phyloP scores from a whole-genome alignment of 2,888 invertebrate species.

The Apotomis capreana region DNA sequence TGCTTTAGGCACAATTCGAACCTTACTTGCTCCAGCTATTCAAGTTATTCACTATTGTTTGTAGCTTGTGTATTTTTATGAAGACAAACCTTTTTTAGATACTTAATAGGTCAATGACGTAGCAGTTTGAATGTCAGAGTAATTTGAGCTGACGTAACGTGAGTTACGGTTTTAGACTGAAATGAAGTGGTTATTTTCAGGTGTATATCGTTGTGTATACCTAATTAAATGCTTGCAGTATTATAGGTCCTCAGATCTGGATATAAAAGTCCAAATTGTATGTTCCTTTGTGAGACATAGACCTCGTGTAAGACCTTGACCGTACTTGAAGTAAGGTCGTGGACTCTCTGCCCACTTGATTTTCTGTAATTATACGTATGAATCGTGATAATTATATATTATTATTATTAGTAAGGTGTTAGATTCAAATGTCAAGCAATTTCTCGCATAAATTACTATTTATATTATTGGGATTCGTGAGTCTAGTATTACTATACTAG shows the following conservation, averaged over 20 bases:
- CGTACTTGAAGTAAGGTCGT: background rate
- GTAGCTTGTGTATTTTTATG: background rate
- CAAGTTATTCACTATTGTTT: background rate
- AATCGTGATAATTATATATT: no score
- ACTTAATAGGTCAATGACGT: background rate
- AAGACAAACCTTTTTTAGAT: background rate
- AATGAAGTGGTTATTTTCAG: conserved; percentile 8
- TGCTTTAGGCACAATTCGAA: no score
- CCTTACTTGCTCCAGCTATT: background rate
- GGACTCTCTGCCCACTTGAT: background rate
- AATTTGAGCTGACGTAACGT: conserved; percentile 5
- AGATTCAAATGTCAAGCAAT: no score
- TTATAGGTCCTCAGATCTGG: background rate
- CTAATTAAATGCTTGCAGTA: background rate
- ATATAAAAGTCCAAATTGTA: background rate
- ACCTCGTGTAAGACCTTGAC: background rate
- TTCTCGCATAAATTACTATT: no score
- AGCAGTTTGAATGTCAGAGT: conserved; percentile 15
- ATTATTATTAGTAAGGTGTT: no score
- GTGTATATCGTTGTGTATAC: background rate
- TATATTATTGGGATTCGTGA: no score
- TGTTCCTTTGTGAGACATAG: background rate
- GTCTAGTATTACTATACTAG: no score
- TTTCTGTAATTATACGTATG: no score
- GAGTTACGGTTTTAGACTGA: background rate